Conservation (phyloP, 2,113 vertebrate species). For the Ia io region DNA sequence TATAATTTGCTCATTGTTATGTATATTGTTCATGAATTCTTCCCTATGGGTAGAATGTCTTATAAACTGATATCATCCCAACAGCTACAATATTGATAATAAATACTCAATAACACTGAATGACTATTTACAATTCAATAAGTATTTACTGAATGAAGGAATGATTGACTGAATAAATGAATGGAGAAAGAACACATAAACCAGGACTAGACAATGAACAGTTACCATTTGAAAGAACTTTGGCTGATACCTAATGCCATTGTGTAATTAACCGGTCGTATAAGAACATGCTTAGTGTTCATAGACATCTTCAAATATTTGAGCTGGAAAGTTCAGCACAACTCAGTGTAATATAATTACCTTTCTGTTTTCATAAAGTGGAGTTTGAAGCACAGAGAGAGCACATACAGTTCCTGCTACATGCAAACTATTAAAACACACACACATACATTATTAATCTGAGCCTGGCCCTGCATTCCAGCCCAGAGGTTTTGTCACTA, state of each 20-base stretch:
- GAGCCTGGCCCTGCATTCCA: neutral
- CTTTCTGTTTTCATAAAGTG: slow-evolving; percentile 10
- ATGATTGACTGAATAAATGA: neutral
- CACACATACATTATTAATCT: no score
- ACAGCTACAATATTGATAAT: neutral
- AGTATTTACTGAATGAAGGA: neutral
- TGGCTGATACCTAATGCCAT: neutral
- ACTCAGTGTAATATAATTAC: neutral
- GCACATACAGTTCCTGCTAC: neutral
- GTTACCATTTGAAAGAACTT: neutral
- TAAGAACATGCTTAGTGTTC: neutral
- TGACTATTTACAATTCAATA: neutral
- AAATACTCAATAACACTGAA: neutral
- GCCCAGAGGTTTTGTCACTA: neutral
- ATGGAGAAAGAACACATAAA: neutral
- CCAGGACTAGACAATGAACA: neutral
- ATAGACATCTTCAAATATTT: neutral
- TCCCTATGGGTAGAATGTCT: neutral
- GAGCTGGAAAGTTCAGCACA: neutral
- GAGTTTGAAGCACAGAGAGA: neutral
- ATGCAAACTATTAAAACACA: neutral
- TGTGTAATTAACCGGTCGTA: neutral
- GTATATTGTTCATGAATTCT: neutral
- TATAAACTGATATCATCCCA: neutral
- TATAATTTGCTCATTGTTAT: neutral